Conservation (phyloP, 2,888 invertebrate genomes). For the Rhingia campestris region DNA sequence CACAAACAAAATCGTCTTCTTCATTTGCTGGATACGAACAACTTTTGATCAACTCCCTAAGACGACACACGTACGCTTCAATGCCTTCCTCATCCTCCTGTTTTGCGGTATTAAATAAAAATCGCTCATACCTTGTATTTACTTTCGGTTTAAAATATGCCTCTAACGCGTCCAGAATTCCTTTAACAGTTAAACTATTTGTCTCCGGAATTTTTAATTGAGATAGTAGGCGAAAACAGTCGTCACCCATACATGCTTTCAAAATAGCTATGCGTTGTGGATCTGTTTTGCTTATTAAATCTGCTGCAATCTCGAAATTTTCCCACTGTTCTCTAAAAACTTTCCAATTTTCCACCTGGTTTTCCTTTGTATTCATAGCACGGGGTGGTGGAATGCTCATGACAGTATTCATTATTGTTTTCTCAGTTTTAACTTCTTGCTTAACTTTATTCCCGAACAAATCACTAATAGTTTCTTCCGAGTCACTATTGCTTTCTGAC, state of each 20-base stretch:
- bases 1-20: not conserved
- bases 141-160: constrained; percentile 8
- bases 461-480: too few relatives aligned
- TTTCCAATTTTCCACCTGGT: constrained; percentile 11
- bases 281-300: constrained; percentile 11
- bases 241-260: constrained; percentile 6
- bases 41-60: not conserved
- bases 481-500: not conserved
- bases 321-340: constrained; percentile 10
- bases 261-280: constrained; percentile 9
- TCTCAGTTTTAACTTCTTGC: not conserved
- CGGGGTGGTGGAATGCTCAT: constrained; percentile 2
- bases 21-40: not conserved
- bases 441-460: not conserved
- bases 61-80: constrained; percentile 2
- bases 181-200: not conserved
- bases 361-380: not conserved
- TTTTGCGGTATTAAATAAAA: not conserved
- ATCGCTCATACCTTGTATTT: constrained; percentile 6
- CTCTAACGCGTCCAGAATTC: too few relatives aligned
- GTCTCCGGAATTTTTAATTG: not conserved
- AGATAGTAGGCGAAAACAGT: not conserved
- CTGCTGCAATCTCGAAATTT: constrained; percentile 1
- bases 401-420: not conserved
- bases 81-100: not conserved